phyloP scores from a whole-genome alignment of 2,113 vertebrate species.

The Poeciliopsis turrubarensis region DNA sequence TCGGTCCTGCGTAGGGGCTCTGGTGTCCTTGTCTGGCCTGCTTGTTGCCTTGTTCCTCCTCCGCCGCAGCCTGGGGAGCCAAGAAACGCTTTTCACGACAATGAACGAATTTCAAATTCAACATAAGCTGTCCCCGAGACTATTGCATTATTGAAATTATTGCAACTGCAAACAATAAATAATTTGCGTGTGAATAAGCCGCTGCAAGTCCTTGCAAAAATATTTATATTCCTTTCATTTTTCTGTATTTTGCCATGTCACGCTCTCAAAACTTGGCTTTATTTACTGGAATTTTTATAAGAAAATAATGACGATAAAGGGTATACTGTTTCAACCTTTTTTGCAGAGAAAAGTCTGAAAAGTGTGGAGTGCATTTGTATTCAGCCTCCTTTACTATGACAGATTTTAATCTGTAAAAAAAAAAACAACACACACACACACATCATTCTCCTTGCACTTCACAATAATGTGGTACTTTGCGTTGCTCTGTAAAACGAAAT shows the following conservation, averaged over 20 bases:
- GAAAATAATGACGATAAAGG: too few species aligned
- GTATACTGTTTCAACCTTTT: too few species aligned
- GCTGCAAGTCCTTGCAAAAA: not conserved
- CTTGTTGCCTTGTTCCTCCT: conserved; percentile 91
- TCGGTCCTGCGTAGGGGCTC: conserved; percentile 83
- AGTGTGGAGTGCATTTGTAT: too few species aligned
- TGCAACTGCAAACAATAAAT: too few species aligned
- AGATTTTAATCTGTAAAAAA: not conserved
- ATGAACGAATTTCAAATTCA: not conserved
- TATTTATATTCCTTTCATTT: too few species aligned
- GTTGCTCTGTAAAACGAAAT: not conserved
- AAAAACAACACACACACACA: too few species aligned
- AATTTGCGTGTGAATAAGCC: not conserved
- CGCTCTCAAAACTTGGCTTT: not conserved
- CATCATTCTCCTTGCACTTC: not conserved
- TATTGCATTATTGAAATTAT: too few species aligned
- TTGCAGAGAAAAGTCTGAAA: too few species aligned
- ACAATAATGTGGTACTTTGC: not conserved
- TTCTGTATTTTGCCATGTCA: not conserved
- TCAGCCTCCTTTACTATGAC: too few species aligned
- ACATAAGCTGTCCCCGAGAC: not conserved
- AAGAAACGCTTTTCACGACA: not conserved
- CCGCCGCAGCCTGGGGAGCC: conserved; percentile 82
- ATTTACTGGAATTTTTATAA: too few species aligned
- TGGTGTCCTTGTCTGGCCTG: conserved; percentile 86